Evolutionary conservation across 92 coral and sea anemone genomes (phyloP).

Genomic region (Porites evermanni): DNA sequence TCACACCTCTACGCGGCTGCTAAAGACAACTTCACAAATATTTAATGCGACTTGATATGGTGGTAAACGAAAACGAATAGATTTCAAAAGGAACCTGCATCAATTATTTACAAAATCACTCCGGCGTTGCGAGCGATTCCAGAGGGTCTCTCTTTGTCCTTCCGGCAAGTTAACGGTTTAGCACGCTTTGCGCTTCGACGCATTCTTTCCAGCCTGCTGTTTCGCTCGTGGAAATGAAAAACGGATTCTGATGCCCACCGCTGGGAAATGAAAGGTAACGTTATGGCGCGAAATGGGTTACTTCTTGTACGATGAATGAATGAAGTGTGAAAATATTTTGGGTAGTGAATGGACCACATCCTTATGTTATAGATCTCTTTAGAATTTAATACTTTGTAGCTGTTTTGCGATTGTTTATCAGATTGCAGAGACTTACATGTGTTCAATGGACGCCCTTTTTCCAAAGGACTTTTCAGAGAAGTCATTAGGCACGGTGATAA

Average conservation of each 20-base stretch:
- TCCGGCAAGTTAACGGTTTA: conserved; percentile 44
- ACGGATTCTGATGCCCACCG: conserved; percentile 11
- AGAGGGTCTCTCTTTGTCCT: conserved; percentile 44
- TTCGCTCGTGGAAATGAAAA: background rate
- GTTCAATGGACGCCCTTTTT: background rate
- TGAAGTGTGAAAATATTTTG: conserved; percentile 33
- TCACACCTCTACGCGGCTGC: background rate
- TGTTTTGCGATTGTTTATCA: conserved; percentile 27
- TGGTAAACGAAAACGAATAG: conserved; percentile 58
- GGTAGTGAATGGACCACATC: conserved; percentile 16
- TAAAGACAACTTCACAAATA: conserved; percentile 43
- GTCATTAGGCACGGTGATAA: too few species aligned
- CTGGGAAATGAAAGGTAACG: conserved; percentile 16
- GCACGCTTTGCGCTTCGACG: background rate
- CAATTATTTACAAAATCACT: conserved; percentile 54
- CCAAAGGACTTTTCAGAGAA: too few species aligned
- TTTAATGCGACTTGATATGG: conserved; percentile 41
- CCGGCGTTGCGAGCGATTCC: conserved; percentile 46
- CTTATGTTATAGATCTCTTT: background rate
- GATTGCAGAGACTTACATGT: conserved; percentile 10
- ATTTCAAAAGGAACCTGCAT: conserved; percentile 50
- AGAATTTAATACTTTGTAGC: conserved; percentile 8
- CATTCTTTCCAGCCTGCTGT: conserved; percentile 26
- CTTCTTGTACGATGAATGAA: conserved; percentile 19
- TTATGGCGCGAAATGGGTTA: background rate